These are phyloP conservation scores for Oreochromis niloticus DNA, from an alignment of 2,113 vertebrate species.

Conservation along the genomic window DNA sequence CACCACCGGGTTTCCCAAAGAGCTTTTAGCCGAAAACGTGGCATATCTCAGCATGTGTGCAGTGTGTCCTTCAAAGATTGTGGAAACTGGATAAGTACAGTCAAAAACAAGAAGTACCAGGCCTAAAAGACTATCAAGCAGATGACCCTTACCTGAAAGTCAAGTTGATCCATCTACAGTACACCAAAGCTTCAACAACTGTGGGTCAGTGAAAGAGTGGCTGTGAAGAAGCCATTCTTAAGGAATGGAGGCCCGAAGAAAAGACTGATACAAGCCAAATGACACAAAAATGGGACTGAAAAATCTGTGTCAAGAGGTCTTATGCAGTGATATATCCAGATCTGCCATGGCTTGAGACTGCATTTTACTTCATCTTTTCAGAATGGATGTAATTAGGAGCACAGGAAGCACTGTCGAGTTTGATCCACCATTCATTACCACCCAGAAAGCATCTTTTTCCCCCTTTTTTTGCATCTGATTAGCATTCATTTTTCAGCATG, in stretches of 20 bases:
- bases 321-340: not conserved
- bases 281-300: not conserved
- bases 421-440: not conserved
- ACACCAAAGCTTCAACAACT: not conserved
- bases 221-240: not conserved
- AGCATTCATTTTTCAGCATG: not conserved
- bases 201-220: not conserved
- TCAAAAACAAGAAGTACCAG: not conserved
- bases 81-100: not conserved
- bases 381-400: not conserved
- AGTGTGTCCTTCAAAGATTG: not conserved
- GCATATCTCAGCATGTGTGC: not conserved
- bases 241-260: not conserved
- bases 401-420: not conserved
- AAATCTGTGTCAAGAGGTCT: not conserved
- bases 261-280: not conserved
- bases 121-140: not conserved
- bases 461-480: not conserved
- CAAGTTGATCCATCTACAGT: not conserved
- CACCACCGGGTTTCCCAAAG: not conserved
- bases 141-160: not conserved
- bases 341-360: not conserved
- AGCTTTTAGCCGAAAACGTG: not conserved
- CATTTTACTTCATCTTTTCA: not conserved
- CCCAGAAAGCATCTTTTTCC: accelerated